Base-by-base conservation (phyloP, 1,140 invertebrate species). In the Drosophila pachea region DNA sequence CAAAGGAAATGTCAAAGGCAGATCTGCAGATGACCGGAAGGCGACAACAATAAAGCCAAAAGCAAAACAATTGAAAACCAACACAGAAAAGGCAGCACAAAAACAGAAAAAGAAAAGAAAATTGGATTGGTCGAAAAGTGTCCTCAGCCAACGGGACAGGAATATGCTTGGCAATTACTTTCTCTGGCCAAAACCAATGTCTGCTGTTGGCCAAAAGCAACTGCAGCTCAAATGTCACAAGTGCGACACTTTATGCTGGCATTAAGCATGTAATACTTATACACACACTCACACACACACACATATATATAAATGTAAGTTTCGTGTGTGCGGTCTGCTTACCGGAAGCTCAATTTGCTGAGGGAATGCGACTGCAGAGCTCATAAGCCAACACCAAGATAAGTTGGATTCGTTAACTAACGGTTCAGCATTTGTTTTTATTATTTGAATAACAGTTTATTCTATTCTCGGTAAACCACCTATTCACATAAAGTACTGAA, bases 311-410 rank as follows among this genome's bases (percentile, higher is more conserved):
- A 5, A 32, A 42, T 16, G 5, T 50, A 7, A 22, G 11, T 38
- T 1, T 40, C 11, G 7, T 4, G 11, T 50, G n/a, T 62, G 22
- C 8, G 40, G 40, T 6, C 12, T 48, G 52, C 48, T 22, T 22
- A 58, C 58, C 67, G 76, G 76, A 79, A 78, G 71, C 72, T 67
- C 76, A 75, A 79, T 79, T 78, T 75, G 76, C 72, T 73, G 61
- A 74, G 73, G 48, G 77, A 76, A 73, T 73, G 74, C 50, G 69
- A 59, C 12, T 58, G 48, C 68, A 60, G 49, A 61, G 65, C 70
- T 22, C 22, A 22, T 2, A 22, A 22, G 22, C 22, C 22, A 3
- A 22, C 22, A 22, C 22, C 22, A 22, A 22, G 22, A 22, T 22
- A 22, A 22, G 22, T 22, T 22, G 22, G n/a, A n/a, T n/a, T n/a